These are phyloP conservation scores for Vanacampus margaritifer DNA, from an alignment of 2,113 vertebrate genomes.

Conservation along the genomic window DNA sequence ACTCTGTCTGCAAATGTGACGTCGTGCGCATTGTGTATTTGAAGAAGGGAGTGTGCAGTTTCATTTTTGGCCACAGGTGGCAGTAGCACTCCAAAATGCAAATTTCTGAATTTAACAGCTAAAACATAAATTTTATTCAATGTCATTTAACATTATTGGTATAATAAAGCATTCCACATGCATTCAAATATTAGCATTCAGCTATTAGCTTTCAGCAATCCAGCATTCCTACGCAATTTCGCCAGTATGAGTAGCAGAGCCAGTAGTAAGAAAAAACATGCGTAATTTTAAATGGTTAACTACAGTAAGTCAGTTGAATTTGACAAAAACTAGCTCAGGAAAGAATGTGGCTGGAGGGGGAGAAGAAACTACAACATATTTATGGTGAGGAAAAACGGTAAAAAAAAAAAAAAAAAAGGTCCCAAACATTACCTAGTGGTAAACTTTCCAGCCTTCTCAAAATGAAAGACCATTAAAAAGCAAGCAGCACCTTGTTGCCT, in stretches of 20 bases:
- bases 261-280: not conserved
- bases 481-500: conserved; percentile 35
- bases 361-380: conserved; percentile 20
- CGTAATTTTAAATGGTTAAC: not conserved
- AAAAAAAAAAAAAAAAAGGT: conserved; percentile 23
- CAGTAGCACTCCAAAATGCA: too few species aligned
- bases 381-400: conserved; percentile 19
- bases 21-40: too few species aligned
- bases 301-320: not conserved
- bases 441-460: conserved; percentile 39
- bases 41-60: too few species aligned
- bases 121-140: too few species aligned
- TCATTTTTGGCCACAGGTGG: too few species aligned
- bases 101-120: too few species aligned
- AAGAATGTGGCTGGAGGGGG: not conserved
- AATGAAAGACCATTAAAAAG: conserved; percentile 51
- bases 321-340: not conserved
- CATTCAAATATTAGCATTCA: too few species aligned
- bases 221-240: too few species aligned
- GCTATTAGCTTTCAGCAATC: too few species aligned
- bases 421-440: conserved; percentile 13
- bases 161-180: too few species aligned
- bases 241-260: not conserved
- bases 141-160: too few species aligned
- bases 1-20: too few species aligned